Conservation (phyloP, 2,113 vertebrate genomes). For the Odontophorus gujanensis region DNA sequence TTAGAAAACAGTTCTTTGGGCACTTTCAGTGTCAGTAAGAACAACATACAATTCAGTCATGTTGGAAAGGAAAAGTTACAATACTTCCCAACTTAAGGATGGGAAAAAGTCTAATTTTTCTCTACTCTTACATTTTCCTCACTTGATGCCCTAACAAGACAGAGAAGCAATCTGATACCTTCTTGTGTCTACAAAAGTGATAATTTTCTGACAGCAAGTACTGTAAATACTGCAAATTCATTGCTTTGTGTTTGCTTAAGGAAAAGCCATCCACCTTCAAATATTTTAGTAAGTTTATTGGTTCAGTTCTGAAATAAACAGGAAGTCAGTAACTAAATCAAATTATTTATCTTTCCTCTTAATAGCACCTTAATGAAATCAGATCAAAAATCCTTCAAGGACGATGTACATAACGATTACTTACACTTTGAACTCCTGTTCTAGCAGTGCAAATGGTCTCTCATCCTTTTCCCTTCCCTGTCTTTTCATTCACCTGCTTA, state of each 20-base stretch:
- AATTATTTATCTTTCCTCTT: background rate
- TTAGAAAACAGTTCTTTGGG: background rate
- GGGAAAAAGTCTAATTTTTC: background rate
- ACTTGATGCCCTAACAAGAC: background rate
- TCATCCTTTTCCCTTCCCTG: background rate
- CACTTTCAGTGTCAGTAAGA: background rate
- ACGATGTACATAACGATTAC: background rate
- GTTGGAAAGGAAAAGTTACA: background rate
- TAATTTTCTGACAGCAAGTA: background rate
- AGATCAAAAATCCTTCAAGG: background rate
- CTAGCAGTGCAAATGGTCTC: background rate
- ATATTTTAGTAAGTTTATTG: background rate
- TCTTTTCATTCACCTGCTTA: background rate
- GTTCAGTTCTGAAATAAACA: background rate
- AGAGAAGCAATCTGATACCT: background rate
- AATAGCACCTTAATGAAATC: background rate
- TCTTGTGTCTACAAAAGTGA: background rate
- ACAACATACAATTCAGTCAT: background rate
- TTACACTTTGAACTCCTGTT: background rate
- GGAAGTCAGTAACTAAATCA: background rate
- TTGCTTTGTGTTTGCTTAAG: background rate
- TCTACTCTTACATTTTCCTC: rapidly evolving
- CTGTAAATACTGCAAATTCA: background rate
- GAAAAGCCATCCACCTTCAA: background rate
- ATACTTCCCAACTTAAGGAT: background rate